These are phyloP conservation scores for Meda fulgida DNA, from an alignment of 2,797 vertebrate genomes.

Conservation along the genomic window DNA sequence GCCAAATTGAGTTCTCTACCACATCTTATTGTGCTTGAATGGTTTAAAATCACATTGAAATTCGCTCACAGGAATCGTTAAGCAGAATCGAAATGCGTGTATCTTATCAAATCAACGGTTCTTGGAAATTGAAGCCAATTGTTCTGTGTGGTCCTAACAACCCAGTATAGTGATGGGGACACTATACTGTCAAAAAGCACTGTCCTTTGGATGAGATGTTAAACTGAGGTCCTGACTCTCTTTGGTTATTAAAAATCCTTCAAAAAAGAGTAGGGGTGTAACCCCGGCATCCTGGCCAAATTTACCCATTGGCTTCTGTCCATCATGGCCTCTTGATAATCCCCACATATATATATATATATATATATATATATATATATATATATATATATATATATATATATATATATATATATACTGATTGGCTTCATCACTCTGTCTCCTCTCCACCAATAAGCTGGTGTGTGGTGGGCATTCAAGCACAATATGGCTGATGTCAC, in stretches of 20 bases:
- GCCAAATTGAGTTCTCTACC: neutral
- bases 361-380: too few species aligned
- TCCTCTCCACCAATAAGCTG: neutral
- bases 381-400: too few species aligned
- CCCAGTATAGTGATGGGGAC: neutral
- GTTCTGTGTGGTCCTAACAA: neutral
- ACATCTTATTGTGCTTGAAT: neutral
- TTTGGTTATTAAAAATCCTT: neutral
- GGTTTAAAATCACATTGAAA: neutral
- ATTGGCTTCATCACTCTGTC: neutral
- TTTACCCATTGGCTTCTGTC: neutral
- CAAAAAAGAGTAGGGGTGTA: neutral
- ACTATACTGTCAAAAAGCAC: neutral
- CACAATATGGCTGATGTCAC: neutral
- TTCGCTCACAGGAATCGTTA: neutral
- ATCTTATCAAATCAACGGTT: neutral
- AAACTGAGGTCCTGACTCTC: neutral
- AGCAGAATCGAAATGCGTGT: neutral
- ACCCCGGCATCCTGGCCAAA: neutral
- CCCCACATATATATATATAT: too few species aligned
- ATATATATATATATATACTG: neutral
- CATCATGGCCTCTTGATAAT: neutral
- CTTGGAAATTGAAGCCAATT: neutral
- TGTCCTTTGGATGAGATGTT: neutral
- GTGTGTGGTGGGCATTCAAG: neutral